A percentile compares a stretch with the other conserved stretches of the same genome.
Conservation (phyloP, 2,888 invertebrate genomes). For the Microctonus brassicae region DNA sequence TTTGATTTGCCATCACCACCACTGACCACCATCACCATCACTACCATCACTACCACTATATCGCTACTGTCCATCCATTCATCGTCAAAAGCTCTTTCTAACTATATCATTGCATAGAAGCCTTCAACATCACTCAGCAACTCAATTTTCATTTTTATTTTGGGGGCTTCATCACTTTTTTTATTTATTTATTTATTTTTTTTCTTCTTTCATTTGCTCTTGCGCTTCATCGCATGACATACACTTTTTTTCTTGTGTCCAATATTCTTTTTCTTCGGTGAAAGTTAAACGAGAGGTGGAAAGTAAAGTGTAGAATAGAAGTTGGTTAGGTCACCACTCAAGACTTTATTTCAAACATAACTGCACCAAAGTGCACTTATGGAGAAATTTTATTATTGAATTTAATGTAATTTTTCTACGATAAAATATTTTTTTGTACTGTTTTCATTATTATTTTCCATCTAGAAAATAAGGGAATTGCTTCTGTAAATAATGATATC, state of each 20-base stretch:
- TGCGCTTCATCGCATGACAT: no score
- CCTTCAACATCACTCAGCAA: conserved; percentile 8
- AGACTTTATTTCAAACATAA: not conserved
- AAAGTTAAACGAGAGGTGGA: not conserved
- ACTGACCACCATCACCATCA: conserved; percentile 8
- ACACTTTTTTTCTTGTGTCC: not conserved
- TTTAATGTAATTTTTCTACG: not conserved
- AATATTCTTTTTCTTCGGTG: not conserved
- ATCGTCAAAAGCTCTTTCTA: conserved; percentile 16
- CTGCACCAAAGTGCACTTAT: not conserved
- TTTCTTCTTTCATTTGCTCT: no score
- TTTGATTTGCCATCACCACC: conserved; percentile 6
- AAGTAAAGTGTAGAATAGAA: not conserved
- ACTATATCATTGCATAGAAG: not conserved
- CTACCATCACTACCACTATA: no score
- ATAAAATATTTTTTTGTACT: not conserved
- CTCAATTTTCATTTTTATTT: conserved; percentile 19
- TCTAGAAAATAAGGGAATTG: no score
- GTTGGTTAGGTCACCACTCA: not conserved
- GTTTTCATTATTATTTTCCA: not conserved
- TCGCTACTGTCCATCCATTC: not conserved
- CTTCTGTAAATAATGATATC: no score
- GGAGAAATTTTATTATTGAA: conserved; percentile 1
- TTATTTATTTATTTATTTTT: not conserved
- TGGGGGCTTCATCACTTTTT: not conserved